Base-by-base conservation (phyloP, 2,888 invertebrate species). In the Drosophila prostipennis region DNA sequence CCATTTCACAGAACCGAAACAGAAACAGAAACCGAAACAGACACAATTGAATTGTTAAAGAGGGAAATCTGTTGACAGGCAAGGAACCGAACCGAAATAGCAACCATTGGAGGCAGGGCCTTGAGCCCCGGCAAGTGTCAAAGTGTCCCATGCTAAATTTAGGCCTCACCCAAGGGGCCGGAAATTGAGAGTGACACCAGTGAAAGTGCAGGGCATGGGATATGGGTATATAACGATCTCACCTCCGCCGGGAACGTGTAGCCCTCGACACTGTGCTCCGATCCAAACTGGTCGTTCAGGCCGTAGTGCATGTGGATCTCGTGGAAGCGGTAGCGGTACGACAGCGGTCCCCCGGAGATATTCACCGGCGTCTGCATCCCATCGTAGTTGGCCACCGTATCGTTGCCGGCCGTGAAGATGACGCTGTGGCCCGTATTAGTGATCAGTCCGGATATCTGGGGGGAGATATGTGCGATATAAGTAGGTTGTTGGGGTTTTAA, bases 221-320 rank as follows among this genome's bases (percentile, higher is more conserved):
- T 4, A 16, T 10, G 10, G 2, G n/a, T 29, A 14, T n/a, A n/a
- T n/a, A n/a, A n/a, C 6, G 29, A 29, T 6, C 14, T 46, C 16
- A 99, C 99, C 96, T 99, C 99, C 58, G 98, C 98, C 8, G 99
- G 99, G 92, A 99, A 99, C 59, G 97, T 95, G 90, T 98, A 96
- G 77, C 98, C 98, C 90, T 98, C 98, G 89, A 99, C 97, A 64
- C 97, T 97, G 92, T 99, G 99, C 91, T 99, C 99, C 13, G 99
- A 99, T 26, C 99, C 99, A 84, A 95, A 95, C 90, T 96, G 96
- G 92, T 98, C 98, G 89, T 96, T 95, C 64, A 97, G 94, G 7
- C 98, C 98, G 90, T 98, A 98, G 92, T 98, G 98, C 90, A 98
- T 95, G 92, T 98, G 97, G 80, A 98, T 96, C 93, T 98, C 98